Evolutionary conservation across 2,888 invertebrate genomes (phyloP).

Genomic region (Drosophila paranaensis): DNA sequence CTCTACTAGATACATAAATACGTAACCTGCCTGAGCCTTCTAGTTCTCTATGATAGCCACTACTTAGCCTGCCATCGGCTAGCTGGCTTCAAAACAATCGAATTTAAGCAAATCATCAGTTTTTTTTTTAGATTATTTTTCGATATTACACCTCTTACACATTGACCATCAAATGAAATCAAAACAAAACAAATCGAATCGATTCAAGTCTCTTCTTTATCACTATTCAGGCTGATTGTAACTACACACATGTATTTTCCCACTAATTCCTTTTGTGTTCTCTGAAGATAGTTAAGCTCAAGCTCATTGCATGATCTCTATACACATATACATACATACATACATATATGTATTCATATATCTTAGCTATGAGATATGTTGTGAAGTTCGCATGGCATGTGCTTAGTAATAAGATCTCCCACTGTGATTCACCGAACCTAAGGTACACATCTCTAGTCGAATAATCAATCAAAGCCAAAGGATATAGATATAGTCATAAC

Average conservation of each 20-base stretch:
- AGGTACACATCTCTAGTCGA: conserved; percentile 2
- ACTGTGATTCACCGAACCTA: conserved; percentile 7
- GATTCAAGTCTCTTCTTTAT: not conserved
- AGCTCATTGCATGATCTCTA: conserved; percentile 43
- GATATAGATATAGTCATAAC: conserved; percentile 13
- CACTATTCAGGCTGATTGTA: not conserved
- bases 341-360: conserved; percentile 6
- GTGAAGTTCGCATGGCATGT: conserved; percentile 47
- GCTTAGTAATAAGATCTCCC: conserved; percentile 26
- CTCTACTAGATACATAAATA: conserved; percentile 1
- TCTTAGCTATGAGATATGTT: conserved; percentile 7
- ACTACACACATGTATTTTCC: not conserved
- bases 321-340: conserved; percentile 2
- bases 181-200: not conserved
- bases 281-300: conserved; percentile 8
- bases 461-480: conserved; percentile 7
- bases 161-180: not conserved
- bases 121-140: conserved; percentile 18
- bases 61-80: conserved; percentile 5
- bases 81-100: conserved; percentile 26
- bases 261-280: conserved; percentile 20
- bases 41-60: conserved; percentile 3
- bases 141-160: conserved; percentile 10
- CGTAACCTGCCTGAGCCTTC: conserved; percentile 20
- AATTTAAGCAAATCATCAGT: conserved; percentile 11